A percentile compares a stretch with the other conserved stretches of the same genome.
Evolutionary conservation across 2,888 invertebrate species (phyloP).

Genomic region (Cecidostiba fungosa): DNA sequence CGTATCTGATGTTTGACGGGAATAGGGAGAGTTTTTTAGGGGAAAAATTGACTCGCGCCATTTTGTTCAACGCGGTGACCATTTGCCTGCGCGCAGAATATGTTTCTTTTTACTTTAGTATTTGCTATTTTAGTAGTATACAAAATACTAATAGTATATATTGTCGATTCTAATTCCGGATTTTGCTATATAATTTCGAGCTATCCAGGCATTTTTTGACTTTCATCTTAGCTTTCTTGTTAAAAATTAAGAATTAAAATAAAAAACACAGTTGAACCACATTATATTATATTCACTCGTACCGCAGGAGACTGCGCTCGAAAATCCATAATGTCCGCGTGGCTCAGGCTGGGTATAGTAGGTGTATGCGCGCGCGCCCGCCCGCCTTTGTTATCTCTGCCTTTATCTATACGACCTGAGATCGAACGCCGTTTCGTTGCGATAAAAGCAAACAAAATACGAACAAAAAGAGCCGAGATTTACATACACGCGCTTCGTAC

Average conservation of each 20-base stretch:
- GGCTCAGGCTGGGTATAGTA: constrained; percentile 14
- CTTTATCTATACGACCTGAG: constrained; percentile 50
- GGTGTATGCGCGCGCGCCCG: background rate
- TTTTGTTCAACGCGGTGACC: background rate
- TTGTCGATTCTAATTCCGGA: too few relatives aligned
- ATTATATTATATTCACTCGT: background rate
- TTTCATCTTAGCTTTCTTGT: too few relatives aligned
- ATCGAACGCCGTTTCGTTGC: constrained; percentile 32
- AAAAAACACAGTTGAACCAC: background rate
- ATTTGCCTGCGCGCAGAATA: background rate
- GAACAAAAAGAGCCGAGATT: background rate
- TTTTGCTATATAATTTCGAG: too few relatives aligned
- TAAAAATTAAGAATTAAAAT: background rate
- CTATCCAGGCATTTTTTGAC: too few relatives aligned
- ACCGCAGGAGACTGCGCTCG: background rate
- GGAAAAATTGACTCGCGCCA: background rate
- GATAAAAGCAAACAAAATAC: constrained; percentile 41
- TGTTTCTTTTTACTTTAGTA: too few relatives aligned
- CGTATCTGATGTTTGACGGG: background rate
- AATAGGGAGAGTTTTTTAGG: background rate
- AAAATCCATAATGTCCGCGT: constrained; percentile 49
- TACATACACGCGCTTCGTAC: background rate
- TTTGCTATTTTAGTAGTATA: too few relatives aligned
- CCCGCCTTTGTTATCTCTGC: constrained; percentile 41
- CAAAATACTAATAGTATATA: too few relatives aligned